Percentiles rank a stretch among this genome's conserved stretches.
These are phyloP conservation scores for Apodemus sylvaticus DNA, from an alignment of 2,113 vertebrate species.

Conservation along the genomic window DNA sequence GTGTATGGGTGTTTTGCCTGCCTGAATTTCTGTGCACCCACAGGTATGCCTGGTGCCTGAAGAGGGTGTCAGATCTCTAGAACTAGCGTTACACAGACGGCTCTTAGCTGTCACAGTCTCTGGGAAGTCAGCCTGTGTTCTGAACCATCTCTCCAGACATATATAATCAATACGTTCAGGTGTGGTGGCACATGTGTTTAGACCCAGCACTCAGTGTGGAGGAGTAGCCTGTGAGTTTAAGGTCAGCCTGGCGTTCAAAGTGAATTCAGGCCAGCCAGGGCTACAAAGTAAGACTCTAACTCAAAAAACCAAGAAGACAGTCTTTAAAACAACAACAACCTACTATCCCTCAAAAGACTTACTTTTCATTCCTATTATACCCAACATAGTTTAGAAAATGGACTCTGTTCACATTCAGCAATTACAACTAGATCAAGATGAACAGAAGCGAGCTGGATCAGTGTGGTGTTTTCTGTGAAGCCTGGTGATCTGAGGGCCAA, in stretches of 20 bases:
- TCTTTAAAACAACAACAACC: neutral
- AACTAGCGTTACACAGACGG: neutral
- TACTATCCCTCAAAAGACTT: neutral
- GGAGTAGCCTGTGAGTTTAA: neutral
- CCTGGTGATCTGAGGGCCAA: neutral
- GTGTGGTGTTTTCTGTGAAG: neutral
- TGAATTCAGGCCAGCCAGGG: neutral
- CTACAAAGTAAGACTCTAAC: neutral
- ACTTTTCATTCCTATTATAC: neutral
- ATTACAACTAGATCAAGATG: neutral
- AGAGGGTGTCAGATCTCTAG: neutral
- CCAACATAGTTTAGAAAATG: neutral
- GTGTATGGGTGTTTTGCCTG: neutral
- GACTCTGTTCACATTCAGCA: neutral
- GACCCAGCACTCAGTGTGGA: neutral
- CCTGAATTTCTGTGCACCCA: neutral
- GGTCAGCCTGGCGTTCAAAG: neutral
- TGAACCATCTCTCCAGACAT: neutral
- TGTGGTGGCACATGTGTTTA: neutral
- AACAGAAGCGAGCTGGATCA: no score
- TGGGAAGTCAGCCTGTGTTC: neutral
- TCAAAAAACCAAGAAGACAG: neutral
- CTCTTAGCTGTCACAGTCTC: neutral
- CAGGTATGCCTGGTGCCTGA: neutral
- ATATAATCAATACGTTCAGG: neutral